Percentiles rank a stretch among this genome's conserved stretches.
These are phyloP conservation scores for Tetheella fluctuosa DNA, from an alignment of 2,888 invertebrate genomes.

Conservation along the genomic window DNA sequence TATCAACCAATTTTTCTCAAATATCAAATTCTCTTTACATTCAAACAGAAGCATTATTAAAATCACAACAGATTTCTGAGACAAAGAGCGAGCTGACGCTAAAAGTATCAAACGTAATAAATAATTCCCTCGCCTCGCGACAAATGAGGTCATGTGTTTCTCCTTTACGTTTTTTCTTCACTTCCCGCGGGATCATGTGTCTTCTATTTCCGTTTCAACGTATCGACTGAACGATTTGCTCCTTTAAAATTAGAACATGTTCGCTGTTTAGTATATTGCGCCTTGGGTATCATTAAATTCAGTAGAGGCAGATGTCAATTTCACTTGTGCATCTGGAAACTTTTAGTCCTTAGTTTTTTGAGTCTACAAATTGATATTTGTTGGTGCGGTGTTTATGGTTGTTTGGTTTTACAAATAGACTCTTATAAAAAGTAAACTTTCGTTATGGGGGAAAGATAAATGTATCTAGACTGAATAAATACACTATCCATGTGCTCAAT, in stretches of 20 bases:
- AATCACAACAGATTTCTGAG: constrained; percentile 63
- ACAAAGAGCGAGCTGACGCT: constrained; percentile 70
- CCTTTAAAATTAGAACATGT: constrained; percentile 79
- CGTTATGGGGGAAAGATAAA: too few species aligned
- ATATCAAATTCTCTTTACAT: constrained; percentile 46
- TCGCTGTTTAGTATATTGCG: constrained; percentile 79
- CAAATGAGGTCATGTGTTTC: constrained; percentile 84
- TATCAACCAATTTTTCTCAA: constrained; percentile 12
- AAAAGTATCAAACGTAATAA: constrained; percentile 80
- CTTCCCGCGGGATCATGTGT: constrained; percentile 83
- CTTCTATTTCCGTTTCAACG: constrained; percentile 82
- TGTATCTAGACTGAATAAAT: neutral
- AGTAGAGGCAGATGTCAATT: constrained; percentile 69
- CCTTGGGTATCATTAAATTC: constrained; percentile 79
- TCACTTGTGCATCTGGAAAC: constrained; percentile 66
- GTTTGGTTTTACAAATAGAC: constrained; percentile 2
- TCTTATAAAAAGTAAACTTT: too few species aligned
- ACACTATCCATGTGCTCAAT: neutral
- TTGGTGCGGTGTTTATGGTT: constrained; percentile 31
- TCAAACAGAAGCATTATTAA: constrained; percentile 57
- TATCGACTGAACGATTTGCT: constrained; percentile 81
- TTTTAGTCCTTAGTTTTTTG: constrained; percentile 45
- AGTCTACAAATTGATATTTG: constrained; percentile 47
- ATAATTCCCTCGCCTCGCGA: constrained; percentile 78
- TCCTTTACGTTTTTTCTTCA: constrained; percentile 78